Conservation (phyloP, 2,113 vertebrate genomes). For the Upupa epops region DNA sequence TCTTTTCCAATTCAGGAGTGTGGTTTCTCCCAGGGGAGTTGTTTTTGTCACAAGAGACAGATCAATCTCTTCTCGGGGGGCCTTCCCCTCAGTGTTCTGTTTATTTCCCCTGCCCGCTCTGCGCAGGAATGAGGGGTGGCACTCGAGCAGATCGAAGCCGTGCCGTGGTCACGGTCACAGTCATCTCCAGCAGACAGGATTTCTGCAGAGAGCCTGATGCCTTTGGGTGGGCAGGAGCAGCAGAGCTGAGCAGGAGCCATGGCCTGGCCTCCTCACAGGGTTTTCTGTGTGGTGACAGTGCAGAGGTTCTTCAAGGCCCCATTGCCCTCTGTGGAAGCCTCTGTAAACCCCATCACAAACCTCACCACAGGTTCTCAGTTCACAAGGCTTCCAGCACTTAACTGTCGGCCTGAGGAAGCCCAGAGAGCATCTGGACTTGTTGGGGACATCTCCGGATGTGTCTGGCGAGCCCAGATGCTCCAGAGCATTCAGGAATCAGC, state of each 20-base stretch:
- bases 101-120: background rate
- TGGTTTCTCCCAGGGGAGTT: background rate
- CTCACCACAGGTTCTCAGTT: background rate
- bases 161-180: background rate
- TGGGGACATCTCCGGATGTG: background rate
- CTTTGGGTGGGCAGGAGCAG: background rate
- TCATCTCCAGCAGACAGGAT: background rate
- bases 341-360: background rate
- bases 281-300: background rate
- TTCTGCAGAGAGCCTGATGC: background rate
- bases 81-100: constrained; percentile 13
- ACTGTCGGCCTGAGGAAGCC: background rate
- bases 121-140: background rate
- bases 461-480: background rate
- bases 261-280: background rate
- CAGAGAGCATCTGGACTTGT: background rate
- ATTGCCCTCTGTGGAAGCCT: background rate
- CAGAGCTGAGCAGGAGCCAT: background rate
- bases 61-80: background rate
- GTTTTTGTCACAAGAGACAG: constrained; percentile 20
- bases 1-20: background rate
- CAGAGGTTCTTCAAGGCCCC: background rate
- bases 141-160: background rate
- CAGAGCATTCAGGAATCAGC: background rate
- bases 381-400: background rate